Conservation (phyloP, 2,797 vertebrate genomes). For the Pipistrellus pygmaeus region DNA sequence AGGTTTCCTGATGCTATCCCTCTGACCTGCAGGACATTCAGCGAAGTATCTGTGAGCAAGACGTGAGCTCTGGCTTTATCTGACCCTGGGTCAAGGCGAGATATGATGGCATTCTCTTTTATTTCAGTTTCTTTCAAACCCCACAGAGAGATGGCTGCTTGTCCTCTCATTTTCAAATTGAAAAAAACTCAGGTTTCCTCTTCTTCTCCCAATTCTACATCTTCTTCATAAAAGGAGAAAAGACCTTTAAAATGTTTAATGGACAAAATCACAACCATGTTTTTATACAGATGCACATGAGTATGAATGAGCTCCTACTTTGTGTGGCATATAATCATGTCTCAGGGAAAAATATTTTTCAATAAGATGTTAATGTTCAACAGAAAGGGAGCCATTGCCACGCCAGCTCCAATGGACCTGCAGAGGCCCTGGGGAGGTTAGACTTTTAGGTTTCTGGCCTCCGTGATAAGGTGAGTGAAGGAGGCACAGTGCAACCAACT, state of each 20-base stretch:
- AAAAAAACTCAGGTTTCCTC: conserved; percentile 69
- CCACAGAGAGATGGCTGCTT: conserved; percentile 55
- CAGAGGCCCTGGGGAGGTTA: not conserved
- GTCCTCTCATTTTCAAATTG: conserved; percentile 49
- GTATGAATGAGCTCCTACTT: not conserved
- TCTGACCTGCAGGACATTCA: conserved; percentile 74
- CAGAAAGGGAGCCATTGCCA: not conserved
- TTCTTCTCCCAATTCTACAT: not conserved
- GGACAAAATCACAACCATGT: not conserved
- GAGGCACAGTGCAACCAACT: too few species aligned
- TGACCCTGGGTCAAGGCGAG: conserved; percentile 73
- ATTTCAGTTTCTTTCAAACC: conserved; percentile 73
- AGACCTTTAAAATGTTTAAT: conserved; percentile 35
- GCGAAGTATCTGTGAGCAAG: conserved; percentile 70
- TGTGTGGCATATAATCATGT: not conserved
- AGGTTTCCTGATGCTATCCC: conserved; percentile 76
- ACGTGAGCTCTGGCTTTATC: conserved; percentile 75
- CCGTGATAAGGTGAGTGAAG: fast-evolving
- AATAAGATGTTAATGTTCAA: not conserved
- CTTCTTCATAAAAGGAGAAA: conserved; percentile 61
- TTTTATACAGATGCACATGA: not conserved
- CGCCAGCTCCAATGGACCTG: not conserved
- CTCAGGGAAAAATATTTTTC: not conserved
- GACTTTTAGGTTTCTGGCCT: not conserved
- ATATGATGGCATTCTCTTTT: conserved; percentile 39